These are phyloP conservation scores for Probaryconus sp. DNA, from an alignment of 1,140 invertebrate genomes.

Conservation along the genomic window DNA sequence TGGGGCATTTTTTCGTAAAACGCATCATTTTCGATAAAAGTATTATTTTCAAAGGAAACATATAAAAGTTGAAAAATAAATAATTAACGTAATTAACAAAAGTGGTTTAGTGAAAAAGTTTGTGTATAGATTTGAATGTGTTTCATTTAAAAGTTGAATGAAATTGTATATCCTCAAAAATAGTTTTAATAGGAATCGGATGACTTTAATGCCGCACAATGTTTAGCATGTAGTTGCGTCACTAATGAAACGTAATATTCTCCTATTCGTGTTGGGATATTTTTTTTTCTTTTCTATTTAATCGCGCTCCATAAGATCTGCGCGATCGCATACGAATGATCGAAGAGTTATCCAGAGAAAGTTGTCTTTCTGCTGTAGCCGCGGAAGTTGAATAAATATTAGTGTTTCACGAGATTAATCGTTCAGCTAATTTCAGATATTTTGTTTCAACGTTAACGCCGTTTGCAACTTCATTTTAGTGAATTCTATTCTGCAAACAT, in stretches of 20 bases:
- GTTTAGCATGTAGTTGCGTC: constrained; percentile 2
- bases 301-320: constrained; percentile 41
- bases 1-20: no score
- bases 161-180: neutral
- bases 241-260: constrained; percentile 15
- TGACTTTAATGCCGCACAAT: constrained; percentile 1
- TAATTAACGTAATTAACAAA: no score
- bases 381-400: constrained; percentile 33
- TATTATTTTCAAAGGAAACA: no score
- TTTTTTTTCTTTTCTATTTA: constrained; percentile 24
- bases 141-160: neutral
- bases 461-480: no score
- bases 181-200: constrained; percentile 5
- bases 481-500: no score
- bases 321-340: constrained; percentile 40
- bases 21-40: no score
- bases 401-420: constrained; percentile 13
- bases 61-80: no score
- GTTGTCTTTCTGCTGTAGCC: constrained; percentile 43
- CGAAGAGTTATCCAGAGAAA: constrained; percentile 49
- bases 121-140: constrained; percentile 15
- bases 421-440: constrained; percentile 13
- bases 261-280: constrained; percentile 13
- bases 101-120: no score
- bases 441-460: no score